A percentile compares a stretch with the other conserved stretches of the same genome.
Conservation (phyloP, 2,888 invertebrate genomes). For the Zygogramma bicolorata region DNA sequence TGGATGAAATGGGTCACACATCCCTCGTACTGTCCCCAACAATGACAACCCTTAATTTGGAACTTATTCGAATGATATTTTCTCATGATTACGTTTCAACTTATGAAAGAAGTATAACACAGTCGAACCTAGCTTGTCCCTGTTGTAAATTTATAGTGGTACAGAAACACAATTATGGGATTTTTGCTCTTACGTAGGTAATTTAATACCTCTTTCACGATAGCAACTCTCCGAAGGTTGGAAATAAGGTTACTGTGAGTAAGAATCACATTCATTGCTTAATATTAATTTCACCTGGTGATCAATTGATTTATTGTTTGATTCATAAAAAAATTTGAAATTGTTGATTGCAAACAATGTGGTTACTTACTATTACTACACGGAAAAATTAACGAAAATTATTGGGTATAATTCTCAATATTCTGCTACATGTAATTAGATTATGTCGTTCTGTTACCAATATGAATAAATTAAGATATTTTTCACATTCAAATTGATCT, state of each 20-base stretch:
- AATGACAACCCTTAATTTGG: conserved; percentile 67
- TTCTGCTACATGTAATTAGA: too few species aligned
- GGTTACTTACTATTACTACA: too few species aligned
- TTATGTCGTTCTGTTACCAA: too few species aligned
- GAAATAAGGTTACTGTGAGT: conserved; percentile 63
- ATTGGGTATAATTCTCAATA: too few species aligned
- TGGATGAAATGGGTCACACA: conserved; percentile 58
- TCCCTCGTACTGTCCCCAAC: conserved; percentile 58
- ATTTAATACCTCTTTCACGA: conserved; percentile 66
- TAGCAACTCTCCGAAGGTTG: conserved; percentile 64
- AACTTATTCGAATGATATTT: conserved; percentile 66
- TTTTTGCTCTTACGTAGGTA: conserved; percentile 63
- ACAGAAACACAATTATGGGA: conserved; percentile 62
- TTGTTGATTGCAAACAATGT: too few species aligned
- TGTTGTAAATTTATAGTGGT: conserved; percentile 52
- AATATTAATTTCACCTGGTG: conserved; percentile 42
- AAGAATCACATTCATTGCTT: conserved; percentile 54
- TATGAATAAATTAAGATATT: too few species aligned
- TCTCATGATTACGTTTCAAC: conserved; percentile 58
- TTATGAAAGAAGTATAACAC: conserved; percentile 32
- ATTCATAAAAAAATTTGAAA: too few species aligned
- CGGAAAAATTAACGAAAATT: too few species aligned
- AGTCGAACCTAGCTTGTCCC: conserved; percentile 30
- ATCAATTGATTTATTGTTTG: background rate
- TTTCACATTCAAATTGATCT: too few species aligned